Conservation (phyloP, 2,113 vertebrate species). For the Muntiacus reevesi region DNA sequence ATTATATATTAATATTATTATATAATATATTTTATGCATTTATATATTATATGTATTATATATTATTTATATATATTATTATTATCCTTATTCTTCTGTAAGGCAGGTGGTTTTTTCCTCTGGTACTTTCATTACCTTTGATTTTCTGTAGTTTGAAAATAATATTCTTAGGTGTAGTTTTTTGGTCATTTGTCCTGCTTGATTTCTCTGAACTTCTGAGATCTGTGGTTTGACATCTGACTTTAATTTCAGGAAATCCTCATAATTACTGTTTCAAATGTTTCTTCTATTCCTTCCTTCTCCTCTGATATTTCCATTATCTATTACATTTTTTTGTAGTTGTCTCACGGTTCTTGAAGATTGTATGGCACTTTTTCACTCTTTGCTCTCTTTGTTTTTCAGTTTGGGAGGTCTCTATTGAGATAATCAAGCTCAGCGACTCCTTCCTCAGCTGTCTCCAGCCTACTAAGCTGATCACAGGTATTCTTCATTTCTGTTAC, state of each 20-base stretch:
- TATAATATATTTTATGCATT: no score
- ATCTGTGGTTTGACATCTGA: background rate
- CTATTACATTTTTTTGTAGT: background rate
- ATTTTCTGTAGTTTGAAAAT: background rate
- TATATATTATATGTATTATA: no score
- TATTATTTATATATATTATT: background rate
- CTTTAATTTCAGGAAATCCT: background rate
- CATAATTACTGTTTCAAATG: background rate
- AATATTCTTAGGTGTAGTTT: background rate
- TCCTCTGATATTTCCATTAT: background rate
- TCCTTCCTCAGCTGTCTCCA: background rate
- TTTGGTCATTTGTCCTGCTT: background rate
- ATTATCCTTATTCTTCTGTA: background rate
- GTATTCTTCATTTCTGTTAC: background rate
- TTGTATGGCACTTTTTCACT: background rate
- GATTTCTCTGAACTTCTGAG: background rate
- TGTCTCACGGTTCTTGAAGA: background rate
- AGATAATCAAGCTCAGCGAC: background rate
- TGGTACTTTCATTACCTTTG: background rate
- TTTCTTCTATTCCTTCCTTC: background rate
- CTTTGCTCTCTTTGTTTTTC: background rate
- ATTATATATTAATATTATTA: no score
- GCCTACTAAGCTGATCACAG: background rate
- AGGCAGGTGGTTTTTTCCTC: background rate
- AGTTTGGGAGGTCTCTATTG: background rate